phyloP scores from a whole-genome alignment of 2,888 invertebrate species.

The Erebia epiphron region DNA sequence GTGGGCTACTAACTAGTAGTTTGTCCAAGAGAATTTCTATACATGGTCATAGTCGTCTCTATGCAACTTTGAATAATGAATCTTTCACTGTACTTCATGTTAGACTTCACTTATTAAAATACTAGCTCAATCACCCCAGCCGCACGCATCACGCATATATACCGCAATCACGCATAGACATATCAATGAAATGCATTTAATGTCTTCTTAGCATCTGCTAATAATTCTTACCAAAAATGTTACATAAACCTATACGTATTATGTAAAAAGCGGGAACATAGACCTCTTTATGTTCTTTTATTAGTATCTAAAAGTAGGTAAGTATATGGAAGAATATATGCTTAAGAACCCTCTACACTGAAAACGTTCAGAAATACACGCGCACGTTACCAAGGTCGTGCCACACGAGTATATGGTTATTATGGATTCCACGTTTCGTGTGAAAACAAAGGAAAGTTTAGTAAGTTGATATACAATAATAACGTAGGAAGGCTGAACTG shows the following conservation, averaged over 20 bases:
- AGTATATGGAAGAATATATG: neutral
- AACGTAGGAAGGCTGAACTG: constrained; percentile 1
- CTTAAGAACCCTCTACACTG: neutral
- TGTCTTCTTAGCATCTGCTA: too few species aligned
- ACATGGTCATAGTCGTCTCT: too few species aligned
- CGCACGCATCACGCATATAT: too few species aligned
- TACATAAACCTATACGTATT: neutral
- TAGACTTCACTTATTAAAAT: too few species aligned
- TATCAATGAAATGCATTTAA: too few species aligned
- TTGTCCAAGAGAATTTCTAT: too few species aligned
- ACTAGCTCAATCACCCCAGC: too few species aligned
- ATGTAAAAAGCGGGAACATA: neutral
- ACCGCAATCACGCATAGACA: too few species aligned
- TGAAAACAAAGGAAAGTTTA: constrained; percentile 12
- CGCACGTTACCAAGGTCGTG: constrained; percentile 7
- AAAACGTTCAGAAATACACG: constrained; percentile 3
- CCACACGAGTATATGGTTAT: neutral
- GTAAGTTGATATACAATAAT: neutral
- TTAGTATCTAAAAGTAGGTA: neutral
- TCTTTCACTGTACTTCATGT: too few species aligned
- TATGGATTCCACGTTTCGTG: constrained; percentile 10
- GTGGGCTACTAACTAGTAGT: too few species aligned
- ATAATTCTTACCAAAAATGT: too few species aligned
- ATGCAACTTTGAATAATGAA: too few species aligned
- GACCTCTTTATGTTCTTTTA: neutral